phyloP scores from a whole-genome alignment of 1,140 invertebrate species.

The Caenorhabditis inopinata region DNA sequence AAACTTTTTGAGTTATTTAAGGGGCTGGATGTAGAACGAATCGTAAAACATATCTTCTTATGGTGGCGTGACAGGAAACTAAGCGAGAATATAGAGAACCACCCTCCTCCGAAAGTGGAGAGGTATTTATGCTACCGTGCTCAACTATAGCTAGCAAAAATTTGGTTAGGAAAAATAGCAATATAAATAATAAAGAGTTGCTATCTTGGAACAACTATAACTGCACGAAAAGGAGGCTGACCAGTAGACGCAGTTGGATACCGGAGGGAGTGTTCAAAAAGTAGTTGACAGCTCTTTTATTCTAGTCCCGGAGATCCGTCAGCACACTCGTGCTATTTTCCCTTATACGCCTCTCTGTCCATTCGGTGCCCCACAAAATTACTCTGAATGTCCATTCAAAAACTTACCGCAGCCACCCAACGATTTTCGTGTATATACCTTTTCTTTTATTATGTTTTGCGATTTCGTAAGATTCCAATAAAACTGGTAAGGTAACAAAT shows the following conservation, averaged over 20 bases:
- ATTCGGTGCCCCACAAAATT: conserved; percentile 7
- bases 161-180: background rate
- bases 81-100: too few species aligned
- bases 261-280: conserved; percentile 20
- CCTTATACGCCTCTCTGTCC: background rate
- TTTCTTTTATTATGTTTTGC: conserved; percentile 25
- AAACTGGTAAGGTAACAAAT: too few species aligned
- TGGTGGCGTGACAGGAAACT: background rate
- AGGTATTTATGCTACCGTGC: background rate
- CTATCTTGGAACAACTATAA: background rate
- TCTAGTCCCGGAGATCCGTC: conserved; percentile 1
- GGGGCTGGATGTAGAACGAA: background rate
- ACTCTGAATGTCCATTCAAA: conserved; percentile 32
- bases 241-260: background rate
- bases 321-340: conserved; percentile 16
- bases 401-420: background rate
- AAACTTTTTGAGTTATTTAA: background rate
- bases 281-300: conserved; percentile 25
- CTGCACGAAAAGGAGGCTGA: background rate
- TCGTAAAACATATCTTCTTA: background rate
- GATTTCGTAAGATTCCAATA: background rate
- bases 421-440: conserved; percentile 25
- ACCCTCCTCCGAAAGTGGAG: background rate
- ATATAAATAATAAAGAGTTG: background rate
- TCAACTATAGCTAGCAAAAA: background rate